Evolutionary conservation across 2,113 vertebrate species (phyloP).

Genomic region (Hippocampus comes): DNA sequence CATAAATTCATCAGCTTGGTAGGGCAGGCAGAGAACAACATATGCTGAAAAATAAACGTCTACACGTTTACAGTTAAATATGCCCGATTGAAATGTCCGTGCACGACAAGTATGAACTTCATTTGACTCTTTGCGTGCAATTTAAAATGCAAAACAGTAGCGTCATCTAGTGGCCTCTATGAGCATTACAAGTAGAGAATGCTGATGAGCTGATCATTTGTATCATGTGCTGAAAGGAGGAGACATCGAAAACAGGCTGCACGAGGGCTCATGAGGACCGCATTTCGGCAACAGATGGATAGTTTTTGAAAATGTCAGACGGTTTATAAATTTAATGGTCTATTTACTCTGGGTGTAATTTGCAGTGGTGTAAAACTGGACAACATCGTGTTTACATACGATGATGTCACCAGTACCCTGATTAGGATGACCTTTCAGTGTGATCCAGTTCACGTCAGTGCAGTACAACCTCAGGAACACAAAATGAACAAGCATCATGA

Average conservation of each 20-base stretch:
- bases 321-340: background rate
- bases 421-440: too few relatives aligned
- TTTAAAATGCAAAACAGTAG: slow-evolving; percentile 20
- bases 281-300: too few relatives aligned
- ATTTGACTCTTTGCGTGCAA: background rate
- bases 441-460: background rate
- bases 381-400: background rate
- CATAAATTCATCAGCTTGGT: background rate
- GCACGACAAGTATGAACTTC: background rate
- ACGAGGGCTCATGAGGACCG: too few relatives aligned
- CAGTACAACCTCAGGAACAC: background rate
- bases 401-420: background rate
- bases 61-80: background rate
- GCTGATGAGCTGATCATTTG: too few relatives aligned
- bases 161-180: slow-evolving; percentile 40
- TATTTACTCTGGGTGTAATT: background rate
- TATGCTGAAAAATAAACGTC: background rate
- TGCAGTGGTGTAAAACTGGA: background rate
- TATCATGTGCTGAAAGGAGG: too few relatives aligned
- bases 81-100: background rate
- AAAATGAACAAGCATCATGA: background rate
- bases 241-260: too few relatives aligned
- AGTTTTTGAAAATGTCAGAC: too few relatives aligned
- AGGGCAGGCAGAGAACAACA: background rate
- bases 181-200: background rate